These are phyloP conservation scores for Anaspis maculata DNA, from an alignment of 2,888 invertebrate species.

Conservation along the genomic window DNA sequence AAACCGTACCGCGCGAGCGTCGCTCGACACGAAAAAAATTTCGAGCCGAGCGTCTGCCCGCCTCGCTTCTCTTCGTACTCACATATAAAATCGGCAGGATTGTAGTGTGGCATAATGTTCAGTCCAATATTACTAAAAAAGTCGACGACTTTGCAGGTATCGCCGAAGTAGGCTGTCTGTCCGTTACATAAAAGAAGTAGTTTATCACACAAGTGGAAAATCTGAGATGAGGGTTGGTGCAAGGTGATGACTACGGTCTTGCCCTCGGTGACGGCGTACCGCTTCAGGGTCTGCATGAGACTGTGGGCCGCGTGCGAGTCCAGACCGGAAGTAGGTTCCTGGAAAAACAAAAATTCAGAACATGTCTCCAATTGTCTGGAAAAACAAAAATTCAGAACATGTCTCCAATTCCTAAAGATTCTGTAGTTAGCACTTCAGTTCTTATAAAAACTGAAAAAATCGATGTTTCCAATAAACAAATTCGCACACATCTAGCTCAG, in stretches of 20 bases:
- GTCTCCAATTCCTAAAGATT: too few relatives aligned
- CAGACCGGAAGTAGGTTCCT: conserved; percentile 79
- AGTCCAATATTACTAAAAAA: conserved; percentile 66
- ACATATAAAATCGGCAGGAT: conserved; percentile 79
- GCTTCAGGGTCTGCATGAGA: conserved; percentile 63
- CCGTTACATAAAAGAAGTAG: conserved; percentile 62
- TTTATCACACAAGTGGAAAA: conserved; percentile 76
- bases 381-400: too few relatives aligned
- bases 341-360: conserved; percentile 21
- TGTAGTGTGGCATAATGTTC: conserved; percentile 66
- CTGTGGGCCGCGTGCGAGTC: conserved; percentile 73
- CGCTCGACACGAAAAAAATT: too few relatives aligned
- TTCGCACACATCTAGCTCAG: too few relatives aligned
- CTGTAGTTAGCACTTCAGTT: too few relatives aligned
- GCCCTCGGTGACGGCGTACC: conserved; percentile 64
- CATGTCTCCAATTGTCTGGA: too few relatives aligned
- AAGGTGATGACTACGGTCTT: conserved; percentile 74
- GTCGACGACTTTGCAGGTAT: conserved; percentile 59
- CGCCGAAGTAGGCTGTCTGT: conserved; percentile 69
- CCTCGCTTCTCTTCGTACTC: too few relatives aligned
- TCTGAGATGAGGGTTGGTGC: conserved; percentile 77
- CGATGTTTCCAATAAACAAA: too few relatives aligned
- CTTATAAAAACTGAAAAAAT: too few relatives aligned
- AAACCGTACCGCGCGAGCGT: too few relatives aligned
- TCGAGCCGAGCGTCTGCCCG: neutral